A percentile compares a stretch with the other conserved stretches of the same genome.
Evolutionary conservation across 2,797 vertebrate genomes (phyloP).

Genomic region (Schizothorax lantsangensis): DNA sequence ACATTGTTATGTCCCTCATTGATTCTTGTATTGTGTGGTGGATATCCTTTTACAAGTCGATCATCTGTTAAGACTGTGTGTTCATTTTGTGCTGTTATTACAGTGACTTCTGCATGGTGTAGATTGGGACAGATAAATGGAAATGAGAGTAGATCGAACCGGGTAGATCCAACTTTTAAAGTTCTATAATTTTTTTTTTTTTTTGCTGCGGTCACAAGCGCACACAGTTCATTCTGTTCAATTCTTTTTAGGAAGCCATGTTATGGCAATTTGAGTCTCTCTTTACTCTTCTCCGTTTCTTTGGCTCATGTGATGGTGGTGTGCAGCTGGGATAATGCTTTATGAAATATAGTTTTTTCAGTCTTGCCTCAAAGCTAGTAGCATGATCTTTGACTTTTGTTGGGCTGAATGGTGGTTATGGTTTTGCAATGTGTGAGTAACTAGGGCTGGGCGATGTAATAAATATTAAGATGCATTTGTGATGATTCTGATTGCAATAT

Average conservation of each 20-base stretch:
- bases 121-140: background rate
- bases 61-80: conserved; percentile 1
- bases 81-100: background rate
- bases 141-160: background rate
- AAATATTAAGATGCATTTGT: background rate
- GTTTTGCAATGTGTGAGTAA: conserved; percentile 32
- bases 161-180: background rate
- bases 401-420: conserved; percentile 37
- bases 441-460: conserved; percentile 1
- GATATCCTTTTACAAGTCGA: conserved; percentile 81
- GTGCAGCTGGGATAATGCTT: background rate
- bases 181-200: background rate
- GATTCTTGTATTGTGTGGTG: conserved; percentile 84
- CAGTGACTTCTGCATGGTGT: background rate
- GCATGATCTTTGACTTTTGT: conserved; percentile 24
- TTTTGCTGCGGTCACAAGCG: background rate
- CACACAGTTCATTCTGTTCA: background rate
- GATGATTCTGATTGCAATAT: background rate
- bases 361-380: conserved; percentile 12
- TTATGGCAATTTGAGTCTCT: background rate
- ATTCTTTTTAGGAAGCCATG: background rate
- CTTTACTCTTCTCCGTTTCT: background rate
- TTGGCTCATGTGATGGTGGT: background rate
- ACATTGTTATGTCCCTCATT: conserved; percentile 78
- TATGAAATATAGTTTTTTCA: conserved; percentile 20